phyloP scores from a whole-genome alignment of 1,140 invertebrate species.

The Andricus grossulariae region DNA sequence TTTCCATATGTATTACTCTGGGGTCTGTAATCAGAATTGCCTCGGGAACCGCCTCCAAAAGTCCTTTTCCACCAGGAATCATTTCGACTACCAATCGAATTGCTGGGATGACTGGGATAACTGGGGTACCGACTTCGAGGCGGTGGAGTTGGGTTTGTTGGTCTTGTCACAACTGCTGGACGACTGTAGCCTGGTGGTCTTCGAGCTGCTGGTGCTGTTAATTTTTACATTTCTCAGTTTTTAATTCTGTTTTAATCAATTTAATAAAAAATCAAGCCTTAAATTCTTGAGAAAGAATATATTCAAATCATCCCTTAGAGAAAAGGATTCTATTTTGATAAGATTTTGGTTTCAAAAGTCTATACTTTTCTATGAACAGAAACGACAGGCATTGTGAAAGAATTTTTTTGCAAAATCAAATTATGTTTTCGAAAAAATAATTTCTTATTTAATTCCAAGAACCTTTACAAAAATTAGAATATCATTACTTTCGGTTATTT shows the following conservation, averaged over 20 bases:
- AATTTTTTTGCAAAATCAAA: too few relatives aligned
- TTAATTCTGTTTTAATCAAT: not conserved
- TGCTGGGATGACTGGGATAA: slow-evolving; percentile 56
- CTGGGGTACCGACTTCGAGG: slow-evolving; percentile 58
- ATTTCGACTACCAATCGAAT: slow-evolving; percentile 61
- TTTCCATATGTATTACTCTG: slow-evolving; percentile 11
- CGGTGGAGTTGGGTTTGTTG: slow-evolving; percentile 59
- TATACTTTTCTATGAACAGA: too few relatives aligned
- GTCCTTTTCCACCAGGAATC: slow-evolving; percentile 61
- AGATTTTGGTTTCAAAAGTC: too few relatives aligned
- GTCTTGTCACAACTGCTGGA: slow-evolving; percentile 37
- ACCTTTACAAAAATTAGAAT: not conserved
- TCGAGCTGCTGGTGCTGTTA: slow-evolving; percentile 54
- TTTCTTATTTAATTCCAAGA: not conserved
- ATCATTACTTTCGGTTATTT: not conserved
- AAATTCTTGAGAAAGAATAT: slow-evolving; percentile 1
- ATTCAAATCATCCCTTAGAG: not conserved
- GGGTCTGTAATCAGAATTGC: slow-evolving; percentile 39
- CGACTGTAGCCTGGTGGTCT: slow-evolving; percentile 47
- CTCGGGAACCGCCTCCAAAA: slow-evolving; percentile 55
- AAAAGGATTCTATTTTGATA: not conserved
- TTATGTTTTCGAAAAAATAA: too few relatives aligned
- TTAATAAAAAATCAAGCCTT: not conserved
- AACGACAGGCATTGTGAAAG: too few relatives aligned
- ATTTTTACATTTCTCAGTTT: slow-evolving; percentile 48